phyloP scores from a whole-genome alignment of 2,888 invertebrate genomes.

The Noctuana brunneofusca region DNA sequence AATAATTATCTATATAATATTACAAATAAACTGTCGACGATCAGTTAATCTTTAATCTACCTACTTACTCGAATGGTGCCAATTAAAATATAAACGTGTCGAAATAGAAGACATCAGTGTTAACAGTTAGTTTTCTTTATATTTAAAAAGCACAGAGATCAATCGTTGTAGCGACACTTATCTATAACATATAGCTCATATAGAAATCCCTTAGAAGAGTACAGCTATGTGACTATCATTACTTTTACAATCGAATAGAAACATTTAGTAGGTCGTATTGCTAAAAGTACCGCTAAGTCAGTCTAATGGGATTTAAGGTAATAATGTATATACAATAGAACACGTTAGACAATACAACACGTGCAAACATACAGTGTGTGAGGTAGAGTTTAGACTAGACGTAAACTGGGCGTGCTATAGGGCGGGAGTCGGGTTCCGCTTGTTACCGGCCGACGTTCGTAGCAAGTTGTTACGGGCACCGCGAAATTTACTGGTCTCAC shows the following conservation, averaged over 20 bases:
- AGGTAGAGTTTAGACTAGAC: constrained; percentile 56
- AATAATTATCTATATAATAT: constrained; percentile 31
- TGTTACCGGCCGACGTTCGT: not conserved
- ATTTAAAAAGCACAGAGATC: constrained; percentile 65
- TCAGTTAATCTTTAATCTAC: constrained; percentile 51
- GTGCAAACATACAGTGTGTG: constrained; percentile 67
- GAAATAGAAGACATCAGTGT: constrained; percentile 60
- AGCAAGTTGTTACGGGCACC: not conserved
- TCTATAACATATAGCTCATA: constrained; percentile 48
- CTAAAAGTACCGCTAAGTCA: constrained; percentile 77
- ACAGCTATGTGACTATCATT: constrained; percentile 49
- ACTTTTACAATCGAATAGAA: constrained; percentile 63
- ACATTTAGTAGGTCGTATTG: constrained; percentile 54
- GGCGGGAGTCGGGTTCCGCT: constrained; percentile 6
- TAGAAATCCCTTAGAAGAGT: constrained; percentile 25
- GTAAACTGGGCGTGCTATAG: constrained; percentile 17
- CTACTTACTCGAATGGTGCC: constrained; percentile 65
- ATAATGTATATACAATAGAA: constrained; percentile 47
- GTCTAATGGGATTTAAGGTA: constrained; percentile 77
- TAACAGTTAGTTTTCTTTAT: constrained; percentile 45
- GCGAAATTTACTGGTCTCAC: not conserved
- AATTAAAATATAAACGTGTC: constrained; percentile 70
- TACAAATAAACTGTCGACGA: constrained; percentile 10
- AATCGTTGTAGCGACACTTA: constrained; percentile 74
- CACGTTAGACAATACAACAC: constrained; percentile 54